A percentile compares a stretch with the other conserved stretches of the same genome.
phyloP scores from a whole-genome alignment of 1,140 invertebrate genomes.

The Nomia melanderi region DNA sequence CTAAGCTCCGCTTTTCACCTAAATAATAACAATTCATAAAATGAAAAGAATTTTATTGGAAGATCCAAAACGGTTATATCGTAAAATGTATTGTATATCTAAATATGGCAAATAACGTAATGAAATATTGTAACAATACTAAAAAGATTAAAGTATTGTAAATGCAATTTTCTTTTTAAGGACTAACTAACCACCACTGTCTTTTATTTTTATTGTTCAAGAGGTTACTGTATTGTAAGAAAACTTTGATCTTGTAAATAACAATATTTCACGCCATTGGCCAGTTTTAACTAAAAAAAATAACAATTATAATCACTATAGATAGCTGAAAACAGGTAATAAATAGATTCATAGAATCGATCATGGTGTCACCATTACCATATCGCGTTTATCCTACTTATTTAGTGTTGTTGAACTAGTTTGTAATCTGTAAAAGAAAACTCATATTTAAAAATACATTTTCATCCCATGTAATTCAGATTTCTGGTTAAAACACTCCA shows the following conservation, averaged over 20 bases:
- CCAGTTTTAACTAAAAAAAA: slow-evolving; percentile 51
- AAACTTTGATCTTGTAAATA: slow-evolving; percentile 20
- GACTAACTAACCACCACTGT: not conserved
- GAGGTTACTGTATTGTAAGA: slow-evolving; percentile 12
- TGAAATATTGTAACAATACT: slow-evolving; percentile 49
- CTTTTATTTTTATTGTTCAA: slow-evolving; percentile 37
- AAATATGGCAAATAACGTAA: slow-evolving; percentile 51
- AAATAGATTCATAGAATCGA: slow-evolving; percentile 13
- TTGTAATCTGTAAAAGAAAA: slow-evolving; percentile 35
- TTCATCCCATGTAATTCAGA: not conserved
- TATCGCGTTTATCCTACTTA: not conserved
- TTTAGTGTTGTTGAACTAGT: not conserved
- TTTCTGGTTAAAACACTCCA: not conserved
- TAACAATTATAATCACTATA: slow-evolving; percentile 42
- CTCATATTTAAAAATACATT: slow-evolving; percentile 18
- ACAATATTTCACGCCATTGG: slow-evolving; percentile 60
- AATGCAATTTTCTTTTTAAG: not conserved
- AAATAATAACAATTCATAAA: slow-evolving; percentile 57
- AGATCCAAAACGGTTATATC: slow-evolving; percentile 5
- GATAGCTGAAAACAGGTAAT: slow-evolving; percentile 48
- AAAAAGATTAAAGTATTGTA: not conserved
- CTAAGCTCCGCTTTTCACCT: slow-evolving; percentile 77
- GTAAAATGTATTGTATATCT: slow-evolving; percentile 29
- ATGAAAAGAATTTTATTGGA: slow-evolving; percentile 42
- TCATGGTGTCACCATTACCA: not conserved